phyloP scores from a whole-genome alignment of 1,140 invertebrate genomes.

The Acromyrmex heyeri region DNA sequence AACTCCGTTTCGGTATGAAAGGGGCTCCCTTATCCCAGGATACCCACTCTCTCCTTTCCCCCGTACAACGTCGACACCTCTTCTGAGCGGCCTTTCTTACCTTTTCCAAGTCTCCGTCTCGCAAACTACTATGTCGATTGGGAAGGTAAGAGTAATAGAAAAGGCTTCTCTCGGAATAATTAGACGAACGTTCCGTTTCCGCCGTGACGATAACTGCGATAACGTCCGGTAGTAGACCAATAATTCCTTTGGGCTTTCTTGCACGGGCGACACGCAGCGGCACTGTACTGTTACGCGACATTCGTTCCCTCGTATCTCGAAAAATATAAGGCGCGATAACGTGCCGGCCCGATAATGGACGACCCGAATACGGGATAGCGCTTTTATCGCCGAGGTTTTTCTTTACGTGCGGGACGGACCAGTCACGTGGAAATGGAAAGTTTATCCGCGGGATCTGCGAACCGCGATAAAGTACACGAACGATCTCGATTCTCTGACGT shows the following conservation, averaged over 20 bases:
- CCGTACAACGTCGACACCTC: slow-evolving; percentile 29
- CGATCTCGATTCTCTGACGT: background rate
- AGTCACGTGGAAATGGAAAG: slow-evolving; percentile 71
- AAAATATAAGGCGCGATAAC: slow-evolving; percentile 74
- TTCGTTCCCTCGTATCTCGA: slow-evolving; percentile 67
- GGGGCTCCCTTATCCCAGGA: slow-evolving; percentile 47
- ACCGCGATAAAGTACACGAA: slow-evolving; percentile 52
- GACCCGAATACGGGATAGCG: slow-evolving; percentile 68
- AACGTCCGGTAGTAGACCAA: slow-evolving; percentile 68
- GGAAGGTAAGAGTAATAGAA: slow-evolving; percentile 49
- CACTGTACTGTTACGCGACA: slow-evolving; percentile 42
- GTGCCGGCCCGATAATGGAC: slow-evolving; percentile 69
- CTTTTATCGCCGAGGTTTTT: slow-evolving; percentile 71
- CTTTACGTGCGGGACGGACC: slow-evolving; percentile 58
- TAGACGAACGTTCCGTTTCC: slow-evolving; percentile 72
- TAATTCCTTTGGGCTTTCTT: slow-evolving; percentile 61
- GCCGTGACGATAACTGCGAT: slow-evolving; percentile 67
- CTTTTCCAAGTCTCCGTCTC: slow-evolving; percentile 37
- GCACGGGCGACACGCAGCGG: slow-evolving; percentile 37
- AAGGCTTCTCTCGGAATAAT: slow-evolving; percentile 75
- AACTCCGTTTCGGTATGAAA: slow-evolving; percentile 82
- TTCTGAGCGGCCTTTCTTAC: slow-evolving; percentile 35
- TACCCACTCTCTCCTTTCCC: background rate
- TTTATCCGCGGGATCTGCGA: slow-evolving; percentile 67
- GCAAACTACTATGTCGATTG: slow-evolving; percentile 24